These are phyloP conservation scores for Phoxinus dragarum DNA, from an alignment of 2,797 vertebrate species.

Conservation along the genomic window DNA sequence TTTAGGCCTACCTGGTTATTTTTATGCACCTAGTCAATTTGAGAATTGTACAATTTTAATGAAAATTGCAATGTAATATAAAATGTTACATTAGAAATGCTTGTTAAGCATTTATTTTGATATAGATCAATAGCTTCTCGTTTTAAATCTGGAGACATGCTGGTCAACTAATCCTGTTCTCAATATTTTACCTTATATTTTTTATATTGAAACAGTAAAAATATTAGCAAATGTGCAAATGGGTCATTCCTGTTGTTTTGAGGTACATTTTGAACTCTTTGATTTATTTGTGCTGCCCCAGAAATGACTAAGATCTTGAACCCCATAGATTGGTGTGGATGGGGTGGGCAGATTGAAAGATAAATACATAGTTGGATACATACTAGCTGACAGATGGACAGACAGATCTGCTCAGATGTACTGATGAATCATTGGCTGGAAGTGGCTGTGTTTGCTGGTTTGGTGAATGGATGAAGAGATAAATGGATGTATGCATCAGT, in stretches of 20 bases:
- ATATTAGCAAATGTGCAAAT: background rate
- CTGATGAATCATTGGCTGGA: constrained; percentile 28
- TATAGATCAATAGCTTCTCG: background rate
- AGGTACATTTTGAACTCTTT: background rate
- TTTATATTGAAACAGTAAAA: background rate
- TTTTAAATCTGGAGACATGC: background rate
- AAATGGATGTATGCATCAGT: constrained; percentile 54
- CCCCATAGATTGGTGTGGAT: background rate
- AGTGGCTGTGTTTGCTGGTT: constrained; percentile 13
- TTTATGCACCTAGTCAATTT: background rate
- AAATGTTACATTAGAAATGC: background rate
- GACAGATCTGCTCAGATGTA: constrained; percentile 30
- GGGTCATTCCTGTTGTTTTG: background rate
- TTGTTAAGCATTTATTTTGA: background rate
- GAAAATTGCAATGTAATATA: background rate
- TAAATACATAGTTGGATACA: constrained; percentile 22
- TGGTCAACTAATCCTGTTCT: background rate
- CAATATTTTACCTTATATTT: background rate
- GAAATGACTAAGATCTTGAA: background rate
- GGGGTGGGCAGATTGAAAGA: background rate
- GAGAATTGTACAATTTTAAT: background rate
- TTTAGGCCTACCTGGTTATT: background rate
- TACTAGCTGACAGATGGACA: constrained; percentile 39
- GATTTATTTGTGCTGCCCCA: background rate
- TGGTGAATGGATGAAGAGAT: constrained; percentile 41